Evolutionary conservation across 2,888 invertebrate species (phyloP), one percentile per base, ranked within the genome.

Genomic region (Unio delphinus): DNA sequence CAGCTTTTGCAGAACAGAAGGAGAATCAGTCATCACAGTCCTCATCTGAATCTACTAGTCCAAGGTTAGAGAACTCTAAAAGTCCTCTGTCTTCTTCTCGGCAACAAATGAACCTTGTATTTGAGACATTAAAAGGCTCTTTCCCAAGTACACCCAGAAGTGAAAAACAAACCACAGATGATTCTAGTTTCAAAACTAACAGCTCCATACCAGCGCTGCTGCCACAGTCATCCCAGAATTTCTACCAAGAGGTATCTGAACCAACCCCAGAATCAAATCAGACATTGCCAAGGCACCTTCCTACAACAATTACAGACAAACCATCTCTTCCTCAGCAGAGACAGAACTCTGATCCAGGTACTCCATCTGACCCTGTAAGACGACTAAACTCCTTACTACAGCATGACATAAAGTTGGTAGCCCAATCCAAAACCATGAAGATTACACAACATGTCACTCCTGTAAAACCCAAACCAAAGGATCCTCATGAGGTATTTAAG

Each of bases 351-450:
- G 69, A 64, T 20, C 74, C 77, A 23, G 66, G 60, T 20, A 66
- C 55, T 18, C 11, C 65, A 56, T 64, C 61, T 65, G 74, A 75
- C 55, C 75, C 80, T 30, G 68, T 78, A 6, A 73, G 80, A 20
- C 78, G 78, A 56, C 75, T 86, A 8, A 84, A 68, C 67, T 78
- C 81, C 20, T 72, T 85, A 20, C 62, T 85, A n/a, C 84, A 82
- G 65, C 81, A 84, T 80, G 85, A 86, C 68, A 84, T 85, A 20
- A 79, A 83, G 60, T 66, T 80, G 56, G 78, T 83, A 57, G 84
- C 84, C 11, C 80, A 80, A 64, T 80, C 81, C 5, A 74, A 80
- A 61, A 77, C 81, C 17, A 72, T 75, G 5, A 84, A 81, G 72
- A 74, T 81, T 8, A 76, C 72, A 45, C 80, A 82, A 68, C 77